Conservation (phyloP, 1,140 invertebrate species). For the Caenorhabditis tropicalis region DNA sequence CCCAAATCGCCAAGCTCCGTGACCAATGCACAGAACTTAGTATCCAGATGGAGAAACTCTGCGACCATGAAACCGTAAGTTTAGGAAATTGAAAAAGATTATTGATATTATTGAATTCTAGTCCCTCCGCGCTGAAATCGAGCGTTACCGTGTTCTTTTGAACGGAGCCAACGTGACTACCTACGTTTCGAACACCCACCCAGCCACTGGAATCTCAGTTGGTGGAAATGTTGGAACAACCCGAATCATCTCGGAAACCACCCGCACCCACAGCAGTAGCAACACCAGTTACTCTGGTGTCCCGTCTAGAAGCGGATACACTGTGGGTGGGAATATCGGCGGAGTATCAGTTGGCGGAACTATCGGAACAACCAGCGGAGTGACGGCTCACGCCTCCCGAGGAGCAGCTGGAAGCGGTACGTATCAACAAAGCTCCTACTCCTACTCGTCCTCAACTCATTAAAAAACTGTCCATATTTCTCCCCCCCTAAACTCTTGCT, state of each 20-base stretch:
- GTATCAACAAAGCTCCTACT: slow-evolving; percentile 9
- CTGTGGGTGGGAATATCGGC: not conserved
- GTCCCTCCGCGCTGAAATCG: slow-evolving; percentile 30
- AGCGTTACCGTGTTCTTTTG: slow-evolving; percentile 25
- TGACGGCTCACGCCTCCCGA: not conserved
- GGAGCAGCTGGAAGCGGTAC: slow-evolving; percentile 22
- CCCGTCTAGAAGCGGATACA: not conserved
- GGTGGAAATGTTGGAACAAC: not conserved
- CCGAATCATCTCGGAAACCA: not conserved
- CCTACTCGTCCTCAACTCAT: slow-evolving; percentile 22
- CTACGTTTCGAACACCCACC: not conserved
- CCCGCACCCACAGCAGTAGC: not conserved
- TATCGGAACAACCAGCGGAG: not conserved
- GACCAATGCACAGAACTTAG: slow-evolving; percentile 41
- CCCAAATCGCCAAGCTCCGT: slow-evolving; percentile 10
- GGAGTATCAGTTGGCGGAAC: slow-evolving; percentile 7
- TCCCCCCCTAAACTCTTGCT: not conserved
- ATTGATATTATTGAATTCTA: not conserved
- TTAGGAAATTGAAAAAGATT: not conserved
- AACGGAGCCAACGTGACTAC: slow-evolving; percentile 1
- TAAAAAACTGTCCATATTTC: not conserved
- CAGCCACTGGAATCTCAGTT: not conserved
- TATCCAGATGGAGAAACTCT: slow-evolving; percentile 30
- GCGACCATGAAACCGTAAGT: slow-evolving; percentile 24
- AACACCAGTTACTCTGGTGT: not conserved